Conservation (phyloP, 2,113 vertebrate genomes). For the Nannobrachium achirus region DNA sequence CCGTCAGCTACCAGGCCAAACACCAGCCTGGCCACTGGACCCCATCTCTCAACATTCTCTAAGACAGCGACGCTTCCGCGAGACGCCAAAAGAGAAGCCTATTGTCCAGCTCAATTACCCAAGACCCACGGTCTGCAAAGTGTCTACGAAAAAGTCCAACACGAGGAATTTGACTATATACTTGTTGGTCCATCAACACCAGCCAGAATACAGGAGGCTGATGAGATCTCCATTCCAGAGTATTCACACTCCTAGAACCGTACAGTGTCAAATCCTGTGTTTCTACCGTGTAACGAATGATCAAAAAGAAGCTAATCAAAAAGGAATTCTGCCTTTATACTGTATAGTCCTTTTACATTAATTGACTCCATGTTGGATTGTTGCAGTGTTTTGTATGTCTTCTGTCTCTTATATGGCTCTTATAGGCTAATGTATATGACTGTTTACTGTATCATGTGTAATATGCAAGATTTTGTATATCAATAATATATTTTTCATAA, state of each 20-base stretch:
- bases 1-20: conserved; percentile 86
- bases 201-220: conserved; percentile 88
- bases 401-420: conserved; percentile 58
- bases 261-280: conserved; percentile 50
- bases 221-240: conserved; percentile 89
- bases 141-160: conserved; percentile 92
- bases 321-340: conserved; percentile 44
- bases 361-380: conserved; percentile 61
- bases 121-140: conserved; percentile 92
- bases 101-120: conserved; percentile 87
- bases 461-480: conserved; percentile 83
- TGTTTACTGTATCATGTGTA: conserved; percentile 78
- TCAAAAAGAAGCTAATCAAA: conserved; percentile 19
- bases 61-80: conserved; percentile 91
- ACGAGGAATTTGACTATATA: conserved; percentile 91
- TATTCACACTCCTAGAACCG: conserved; percentile 85
- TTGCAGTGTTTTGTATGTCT: conserved; percentile 71
- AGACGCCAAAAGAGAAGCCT: conserved; percentile 88
- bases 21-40: conserved; percentile 77
- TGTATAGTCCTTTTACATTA: conserved; percentile 65
- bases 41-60: conserved; percentile 87
- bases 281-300: neutral
- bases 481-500: conserved; percentile 83
- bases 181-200: conserved; percentile 88
- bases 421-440: conserved; percentile 68